Conservation (phyloP, 2,888 invertebrate species). For the Cantharis lateralis region DNA sequence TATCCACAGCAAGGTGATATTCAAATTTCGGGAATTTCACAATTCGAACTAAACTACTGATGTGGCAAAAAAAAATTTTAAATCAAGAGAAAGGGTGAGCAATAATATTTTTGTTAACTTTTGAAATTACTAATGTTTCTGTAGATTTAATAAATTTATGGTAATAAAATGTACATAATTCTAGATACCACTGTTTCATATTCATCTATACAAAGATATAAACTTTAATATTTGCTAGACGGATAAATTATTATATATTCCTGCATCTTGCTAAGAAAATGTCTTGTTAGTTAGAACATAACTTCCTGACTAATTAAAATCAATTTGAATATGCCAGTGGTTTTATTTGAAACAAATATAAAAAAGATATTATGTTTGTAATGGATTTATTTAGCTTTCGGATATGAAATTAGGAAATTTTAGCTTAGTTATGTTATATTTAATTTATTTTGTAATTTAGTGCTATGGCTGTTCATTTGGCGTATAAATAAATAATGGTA, state of each 20-base stretch:
- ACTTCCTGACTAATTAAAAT: background rate
- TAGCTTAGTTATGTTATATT: background rate
- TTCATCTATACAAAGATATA: background rate
- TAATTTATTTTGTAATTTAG: background rate
- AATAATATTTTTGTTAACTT: background rate
- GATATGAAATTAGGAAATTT: background rate
- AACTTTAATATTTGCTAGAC: background rate
- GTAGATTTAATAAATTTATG: background rate
- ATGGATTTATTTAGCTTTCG: background rate
- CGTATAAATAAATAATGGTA: slow-evolving; percentile 1
- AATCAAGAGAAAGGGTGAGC: background rate
- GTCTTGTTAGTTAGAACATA: background rate
- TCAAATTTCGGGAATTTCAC: no score
- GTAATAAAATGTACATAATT: background rate
- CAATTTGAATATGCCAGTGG: background rate
- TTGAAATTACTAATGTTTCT: background rate
- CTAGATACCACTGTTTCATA: background rate
- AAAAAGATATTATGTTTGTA: background rate
- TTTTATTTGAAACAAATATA: background rate
- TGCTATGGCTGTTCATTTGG: background rate
- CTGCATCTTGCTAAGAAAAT: background rate
- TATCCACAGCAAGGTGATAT: no score
- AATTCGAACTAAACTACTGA: no score
- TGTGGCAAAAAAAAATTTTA: background rate
- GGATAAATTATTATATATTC: background rate